phyloP scores from a whole-genome alignment of 1,140 invertebrate species.

The Micrasema longulum region DNA sequence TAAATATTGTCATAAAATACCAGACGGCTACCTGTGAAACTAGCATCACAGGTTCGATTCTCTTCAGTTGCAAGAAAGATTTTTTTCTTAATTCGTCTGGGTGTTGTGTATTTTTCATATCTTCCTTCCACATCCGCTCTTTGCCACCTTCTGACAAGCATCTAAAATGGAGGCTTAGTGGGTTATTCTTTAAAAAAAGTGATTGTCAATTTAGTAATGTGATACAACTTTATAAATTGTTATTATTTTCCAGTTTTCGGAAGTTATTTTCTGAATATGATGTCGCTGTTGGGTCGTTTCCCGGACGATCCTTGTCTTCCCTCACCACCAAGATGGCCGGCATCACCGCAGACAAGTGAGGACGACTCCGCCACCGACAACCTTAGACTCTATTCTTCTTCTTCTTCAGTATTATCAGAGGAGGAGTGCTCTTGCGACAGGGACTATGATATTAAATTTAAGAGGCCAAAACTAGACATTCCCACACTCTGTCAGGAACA shows the following conservation, averaged over 20 bases:
- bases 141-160: too few relatives aligned
- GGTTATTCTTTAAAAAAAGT: too few relatives aligned
- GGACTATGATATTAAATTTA: conserved; percentile 21
- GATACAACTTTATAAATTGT: conserved; percentile 24
- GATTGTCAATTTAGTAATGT: too few relatives aligned
- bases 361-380: background rate
- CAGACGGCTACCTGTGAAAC: too few relatives aligned
- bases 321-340: conserved; percentile 60
- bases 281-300: conserved; percentile 66
- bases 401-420: conserved; percentile 46
- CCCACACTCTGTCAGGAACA: conserved; percentile 23
- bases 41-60: too few relatives aligned
- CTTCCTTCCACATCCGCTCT: too few relatives aligned
- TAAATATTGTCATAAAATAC: too few relatives aligned
- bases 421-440: conserved; percentile 51
- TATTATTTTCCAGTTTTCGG: conserved; percentile 64
- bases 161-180: too few relatives aligned
- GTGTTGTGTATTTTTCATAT: too few relatives aligned
- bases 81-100: too few relatives aligned
- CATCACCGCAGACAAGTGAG: conserved; percentile 54
- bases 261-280: conserved; percentile 70
- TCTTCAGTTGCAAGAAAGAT: too few relatives aligned
- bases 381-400: conserved; percentile 35
- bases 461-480: conserved; percentile 39
- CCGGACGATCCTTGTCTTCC: conserved; percentile 62